A percentile compares a stretch with the other conserved stretches of the same genome.
phyloP scores from a whole-genome alignment of 2,888 invertebrate species.

The Orchesellides sinensis region DNA sequence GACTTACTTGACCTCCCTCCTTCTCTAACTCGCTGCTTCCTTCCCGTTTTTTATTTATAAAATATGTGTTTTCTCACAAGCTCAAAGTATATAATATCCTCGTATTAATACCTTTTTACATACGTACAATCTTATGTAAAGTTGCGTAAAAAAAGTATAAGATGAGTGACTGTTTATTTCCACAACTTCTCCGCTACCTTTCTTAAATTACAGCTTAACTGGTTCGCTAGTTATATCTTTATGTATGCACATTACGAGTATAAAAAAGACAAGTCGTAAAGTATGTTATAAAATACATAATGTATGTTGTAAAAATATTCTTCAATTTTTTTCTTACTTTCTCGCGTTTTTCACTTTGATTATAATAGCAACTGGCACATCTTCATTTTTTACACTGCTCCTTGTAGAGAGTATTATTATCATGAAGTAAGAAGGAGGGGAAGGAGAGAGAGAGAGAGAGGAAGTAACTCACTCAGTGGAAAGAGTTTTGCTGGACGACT shows the following conservation, averaged over 20 bases:
- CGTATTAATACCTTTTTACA: neutral
- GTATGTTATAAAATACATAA: slow-evolving; percentile 22
- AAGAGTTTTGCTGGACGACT: slow-evolving; percentile 40
- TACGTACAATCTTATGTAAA: neutral
- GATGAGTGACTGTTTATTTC: too few species aligned
- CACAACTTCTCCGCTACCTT: too few species aligned
- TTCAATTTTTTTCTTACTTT: slow-evolving; percentile 3
- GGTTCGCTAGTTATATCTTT: too few species aligned
- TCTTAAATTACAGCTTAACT: too few species aligned
- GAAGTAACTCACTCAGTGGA: slow-evolving; percentile 20
- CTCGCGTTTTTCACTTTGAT: slow-evolving; percentile 24
- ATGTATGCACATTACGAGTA: too few species aligned
- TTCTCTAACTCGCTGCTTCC: neutral
- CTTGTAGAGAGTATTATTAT: neutral
- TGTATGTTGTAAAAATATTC: slow-evolving; percentile 6
- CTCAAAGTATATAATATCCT: too few species aligned
- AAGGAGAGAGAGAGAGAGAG: slow-evolving; percentile 11
- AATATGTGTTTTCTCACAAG: slow-evolving; percentile 22
- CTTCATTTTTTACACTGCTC: neutral
- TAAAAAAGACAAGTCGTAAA: slow-evolving; percentile 11
- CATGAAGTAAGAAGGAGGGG: neutral
- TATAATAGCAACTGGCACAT: slow-evolving; percentile 27
- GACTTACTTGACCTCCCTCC: slow-evolving; percentile 50
- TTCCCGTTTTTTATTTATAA: neutral
- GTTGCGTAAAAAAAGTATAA: too few species aligned